These are phyloP conservation scores for Mus minutoides DNA, from an alignment of 2,797 vertebrate species.

Conservation along the genomic window DNA sequence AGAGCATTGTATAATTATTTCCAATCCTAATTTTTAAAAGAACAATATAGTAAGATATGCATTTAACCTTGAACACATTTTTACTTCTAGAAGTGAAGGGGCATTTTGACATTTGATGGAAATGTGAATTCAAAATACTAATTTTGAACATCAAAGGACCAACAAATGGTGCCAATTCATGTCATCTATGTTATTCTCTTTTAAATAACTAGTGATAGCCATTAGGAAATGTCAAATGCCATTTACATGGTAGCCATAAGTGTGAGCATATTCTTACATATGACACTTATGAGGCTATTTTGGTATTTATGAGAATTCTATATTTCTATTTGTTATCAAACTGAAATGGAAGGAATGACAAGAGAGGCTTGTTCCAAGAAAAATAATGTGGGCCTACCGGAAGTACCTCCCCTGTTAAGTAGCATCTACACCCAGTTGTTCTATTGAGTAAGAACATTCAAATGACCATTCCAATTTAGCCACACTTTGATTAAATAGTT, in stretches of 20 bases:
- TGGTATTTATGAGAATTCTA: background rate
- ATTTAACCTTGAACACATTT: background rate
- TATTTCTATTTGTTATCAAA: background rate
- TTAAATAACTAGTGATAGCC: background rate
- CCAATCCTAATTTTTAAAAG: conserved; percentile 1
- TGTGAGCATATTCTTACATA: background rate
- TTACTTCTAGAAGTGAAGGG: background rate
- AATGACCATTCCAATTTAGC: conserved; percentile 61
- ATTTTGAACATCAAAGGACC: background rate
- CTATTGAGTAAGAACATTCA: conserved; percentile 26
- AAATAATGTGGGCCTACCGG: background rate
- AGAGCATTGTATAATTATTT: background rate
- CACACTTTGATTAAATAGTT: conserved; percentile 52
- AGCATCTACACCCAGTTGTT: background rate
- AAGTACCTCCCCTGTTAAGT: background rate
- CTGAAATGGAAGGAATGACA: background rate
- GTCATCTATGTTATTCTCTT: background rate
- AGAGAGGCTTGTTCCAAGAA: background rate
- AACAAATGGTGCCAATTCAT: background rate
- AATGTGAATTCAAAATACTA: background rate
- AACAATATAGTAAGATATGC: background rate
- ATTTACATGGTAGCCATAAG: background rate
- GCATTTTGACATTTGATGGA: conserved; percentile 15
- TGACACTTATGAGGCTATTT: background rate
- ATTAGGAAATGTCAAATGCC: background rate